Evolutionary conservation across 2,888 invertebrate genomes (phyloP).

Genomic region (Sicus ferrugineus): DNA sequence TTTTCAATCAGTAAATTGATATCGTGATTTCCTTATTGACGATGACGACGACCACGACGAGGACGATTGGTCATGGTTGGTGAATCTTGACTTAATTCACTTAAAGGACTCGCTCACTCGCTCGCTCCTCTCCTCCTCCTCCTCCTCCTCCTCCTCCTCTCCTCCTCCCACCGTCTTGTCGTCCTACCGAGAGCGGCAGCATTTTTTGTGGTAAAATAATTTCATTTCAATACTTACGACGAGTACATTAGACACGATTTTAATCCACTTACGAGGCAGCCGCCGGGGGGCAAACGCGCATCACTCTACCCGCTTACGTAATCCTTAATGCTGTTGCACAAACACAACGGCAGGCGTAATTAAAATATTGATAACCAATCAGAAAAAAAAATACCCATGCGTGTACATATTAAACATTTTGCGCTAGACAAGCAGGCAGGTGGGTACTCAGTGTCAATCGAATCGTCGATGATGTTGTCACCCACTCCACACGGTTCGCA

Average conservation of each 20-base stretch:
- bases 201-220: conserved; percentile 3
- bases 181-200: no score
- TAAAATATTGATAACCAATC: conserved; percentile 47
- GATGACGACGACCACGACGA: conserved; percentile 25
- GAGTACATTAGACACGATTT: conserved; percentile 22
- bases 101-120: conserved; percentile 18
- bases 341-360: conserved; percentile 38
- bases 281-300: not conserved
- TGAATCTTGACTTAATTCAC: conserved; percentile 28
- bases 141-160: not conserved
- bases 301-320: conserved; percentile 7
- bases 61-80: conserved; percentile 31
- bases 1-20: conserved; percentile 64
- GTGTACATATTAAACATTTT: conserved; percentile 6
- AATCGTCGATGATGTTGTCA: not conserved
- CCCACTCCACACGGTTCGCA: not conserved
- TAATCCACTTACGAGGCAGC: conserved; percentile 23
- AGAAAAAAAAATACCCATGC: conserved; percentile 27
- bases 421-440: not conserved
- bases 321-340: conserved; percentile 7
- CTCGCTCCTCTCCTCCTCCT: not conserved
- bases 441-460: conserved; percentile 20
- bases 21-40: conserved; percentile 55
- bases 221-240: conserved; percentile 25
- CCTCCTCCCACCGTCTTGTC: no score